phyloP scores from a whole-genome alignment of 2,113 vertebrate species.

The Rattus rattus region DNA sequence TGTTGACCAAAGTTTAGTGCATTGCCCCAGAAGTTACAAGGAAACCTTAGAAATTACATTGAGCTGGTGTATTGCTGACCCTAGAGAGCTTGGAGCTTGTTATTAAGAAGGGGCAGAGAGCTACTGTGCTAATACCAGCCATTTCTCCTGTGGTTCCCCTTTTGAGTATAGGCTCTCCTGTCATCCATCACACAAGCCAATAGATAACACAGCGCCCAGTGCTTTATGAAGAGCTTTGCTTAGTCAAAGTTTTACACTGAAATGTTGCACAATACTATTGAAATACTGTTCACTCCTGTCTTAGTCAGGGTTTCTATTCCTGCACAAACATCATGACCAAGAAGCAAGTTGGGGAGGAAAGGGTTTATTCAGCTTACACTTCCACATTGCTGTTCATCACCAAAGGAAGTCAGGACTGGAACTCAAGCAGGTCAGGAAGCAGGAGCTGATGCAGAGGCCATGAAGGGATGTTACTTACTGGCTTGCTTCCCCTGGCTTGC shows the following conservation, averaged over 20 bases:
- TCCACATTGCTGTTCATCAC: no score
- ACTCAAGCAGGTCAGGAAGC: no score
- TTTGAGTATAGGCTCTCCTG: neutral
- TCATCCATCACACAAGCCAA: neutral
- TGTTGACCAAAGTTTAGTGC: neutral
- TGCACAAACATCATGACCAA: no score
- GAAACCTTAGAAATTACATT: neutral
- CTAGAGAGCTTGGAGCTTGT: neutral
- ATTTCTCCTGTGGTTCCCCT: neutral
- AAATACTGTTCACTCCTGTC: slow-evolving; percentile 11
- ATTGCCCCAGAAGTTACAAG: neutral
- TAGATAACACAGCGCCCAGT: neutral
- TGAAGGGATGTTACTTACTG: no score
- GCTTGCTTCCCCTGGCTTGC: no score
- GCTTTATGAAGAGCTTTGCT: slow-evolving; percentile 50
- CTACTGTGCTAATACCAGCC: neutral
- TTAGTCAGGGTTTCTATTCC: no score
- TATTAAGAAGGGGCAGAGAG: neutral
- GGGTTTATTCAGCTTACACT: no score
- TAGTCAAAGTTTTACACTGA: neutral
- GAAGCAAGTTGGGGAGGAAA: no score
- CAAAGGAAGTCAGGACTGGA: no score
- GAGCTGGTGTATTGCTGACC: neutral
- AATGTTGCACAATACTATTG: neutral
- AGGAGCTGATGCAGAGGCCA: no score